These are phyloP conservation scores for Rhagophthalmus giganteus DNA, from an alignment of 2,888 invertebrate genomes.

Conservation along the genomic window DNA sequence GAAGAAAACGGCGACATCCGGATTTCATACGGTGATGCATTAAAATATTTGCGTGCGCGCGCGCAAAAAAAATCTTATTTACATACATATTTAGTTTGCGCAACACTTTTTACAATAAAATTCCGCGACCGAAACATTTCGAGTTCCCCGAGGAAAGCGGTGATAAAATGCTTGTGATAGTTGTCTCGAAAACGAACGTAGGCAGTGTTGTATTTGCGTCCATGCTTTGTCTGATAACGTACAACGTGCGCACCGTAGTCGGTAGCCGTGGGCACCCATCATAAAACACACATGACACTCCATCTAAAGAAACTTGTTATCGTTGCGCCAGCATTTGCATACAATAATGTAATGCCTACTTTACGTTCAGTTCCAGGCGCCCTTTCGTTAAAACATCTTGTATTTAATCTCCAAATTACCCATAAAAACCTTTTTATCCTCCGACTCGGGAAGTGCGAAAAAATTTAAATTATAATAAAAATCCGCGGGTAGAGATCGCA, in stretches of 20 bases:
- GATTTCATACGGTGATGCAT: no score
- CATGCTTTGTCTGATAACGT: constrained; percentile 26
- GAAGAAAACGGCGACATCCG: no score
- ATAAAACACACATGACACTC: constrained; percentile 39
- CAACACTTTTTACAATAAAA: constrained; percentile 19
- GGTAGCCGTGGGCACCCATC: constrained; percentile 35
- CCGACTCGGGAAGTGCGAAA: constrained; percentile 6
- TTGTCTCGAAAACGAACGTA: constrained; percentile 34
- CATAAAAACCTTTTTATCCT: background rate
- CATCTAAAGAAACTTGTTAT: constrained; percentile 33
- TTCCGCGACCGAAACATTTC: constrained; percentile 12
- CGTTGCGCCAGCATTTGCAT: constrained; percentile 29
- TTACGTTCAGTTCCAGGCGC: no score
- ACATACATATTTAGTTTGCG: no score
- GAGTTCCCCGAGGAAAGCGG: constrained; percentile 30
- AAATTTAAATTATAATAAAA: constrained; percentile 24
- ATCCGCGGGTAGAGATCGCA: constrained; percentile 19
- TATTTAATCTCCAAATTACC: no score
- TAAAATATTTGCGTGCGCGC: no score
- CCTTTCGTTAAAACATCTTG: no score
- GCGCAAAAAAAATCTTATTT: no score
- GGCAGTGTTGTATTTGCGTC: constrained; percentile 27
- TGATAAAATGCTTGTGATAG: constrained; percentile 36
- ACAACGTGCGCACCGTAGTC: constrained; percentile 36
- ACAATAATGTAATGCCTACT: no score